Base-by-base conservation (phyloP, 1,140 invertebrate genomes). In the Whitmania pigra region DNA sequence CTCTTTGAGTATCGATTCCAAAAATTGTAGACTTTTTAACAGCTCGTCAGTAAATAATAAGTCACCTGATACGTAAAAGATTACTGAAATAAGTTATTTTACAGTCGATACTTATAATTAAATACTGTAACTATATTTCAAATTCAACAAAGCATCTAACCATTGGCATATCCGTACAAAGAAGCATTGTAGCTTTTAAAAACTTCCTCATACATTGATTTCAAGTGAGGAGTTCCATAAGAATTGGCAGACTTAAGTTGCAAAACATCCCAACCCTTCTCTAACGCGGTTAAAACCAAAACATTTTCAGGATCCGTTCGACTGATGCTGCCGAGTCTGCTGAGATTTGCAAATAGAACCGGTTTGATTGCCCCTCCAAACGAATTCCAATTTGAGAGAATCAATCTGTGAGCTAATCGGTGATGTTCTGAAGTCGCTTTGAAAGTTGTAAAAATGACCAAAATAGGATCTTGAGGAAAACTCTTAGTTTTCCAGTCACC, bases 151-250 rank as follows among this genome's bases (percentile, higher is more conserved):
- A 70, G 43, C 13, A 72, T 53, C 43, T 73, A 43, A 53, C 72
- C 72, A 55, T 73, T 73, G 31, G 67, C 40, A 54, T 55, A 73
- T 36, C 67, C 72, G 36, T 69, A 70, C n/a, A 72, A 73, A 25
- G 20, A 13, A 17, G 72, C 36, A 18, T 31, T 22, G 67, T 70
- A 73, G 17, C 15, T 29, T 53, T 73, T n/a, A 36, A 20, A 29
- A 40, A 57, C 55, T 31, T 40, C 20, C 36, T 31, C 17, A 54
- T 53, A 69, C 40, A 73, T 72, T 5, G 43, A 20, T 40, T 73
- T 73, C 49, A 73, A 15, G 27, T 49, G 71, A 31, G 72, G 72
- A 55, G 72, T 67, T n/a, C n/a, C n/a, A n/a, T n/a, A n/a, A n/a
- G n/a, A n/a, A n/a, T n/a, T n/a, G n/a, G n/a, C n/a, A n/a, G n/a